A percentile compares a stretch with the other conserved stretches of the same genome.
phyloP scores from a whole-genome alignment of 92 coral and sea anemone species.

The Zoanthus gigantus region DNA sequence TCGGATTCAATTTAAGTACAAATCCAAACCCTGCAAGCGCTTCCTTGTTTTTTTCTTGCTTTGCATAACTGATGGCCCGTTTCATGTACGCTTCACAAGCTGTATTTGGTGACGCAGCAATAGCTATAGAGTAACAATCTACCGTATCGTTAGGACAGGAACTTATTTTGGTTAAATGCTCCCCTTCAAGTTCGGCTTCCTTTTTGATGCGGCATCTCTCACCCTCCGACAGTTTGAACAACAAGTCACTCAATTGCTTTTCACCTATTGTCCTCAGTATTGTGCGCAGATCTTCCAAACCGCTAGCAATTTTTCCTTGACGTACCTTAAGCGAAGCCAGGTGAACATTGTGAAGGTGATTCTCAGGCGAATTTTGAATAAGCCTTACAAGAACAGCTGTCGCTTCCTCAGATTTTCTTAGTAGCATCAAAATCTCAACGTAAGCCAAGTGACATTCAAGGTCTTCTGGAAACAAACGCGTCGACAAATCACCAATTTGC shows the following conservation, averaged over 20 bases:
- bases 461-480: slow-evolving; percentile 75
- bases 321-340: slow-evolving; percentile 86
- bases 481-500: slow-evolving; percentile 78
- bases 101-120: slow-evolving; percentile 68
- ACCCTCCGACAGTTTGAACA: slow-evolving; percentile 61
- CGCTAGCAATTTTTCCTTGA: slow-evolving; percentile 69
- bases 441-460: slow-evolving; percentile 78
- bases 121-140: slow-evolving; percentile 68
- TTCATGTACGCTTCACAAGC: slow-evolving; percentile 67
- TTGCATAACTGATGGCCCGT: slow-evolving; percentile 64
- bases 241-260: slow-evolving; percentile 65
- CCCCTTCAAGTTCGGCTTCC: slow-evolving; percentile 80
- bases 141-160: slow-evolving; percentile 51
- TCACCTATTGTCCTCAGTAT: slow-evolving; percentile 81
- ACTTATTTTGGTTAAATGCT: slow-evolving; percentile 44
- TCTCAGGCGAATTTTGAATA: slow-evolving; percentile 75
- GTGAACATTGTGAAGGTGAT: slow-evolving; percentile 71
- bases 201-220: slow-evolving; percentile 73
- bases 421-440: slow-evolving; percentile 73
- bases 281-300: slow-evolving; percentile 76
- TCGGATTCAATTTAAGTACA: slow-evolving; percentile 61
- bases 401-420: slow-evolving; percentile 83
- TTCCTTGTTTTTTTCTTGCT: slow-evolving; percentile 41
- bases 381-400: slow-evolving; percentile 86
- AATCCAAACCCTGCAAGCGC: slow-evolving; percentile 67